These are phyloP conservation scores for Augochlora pura DNA, from an alignment of 1,140 invertebrate genomes.

Conservation along the genomic window DNA sequence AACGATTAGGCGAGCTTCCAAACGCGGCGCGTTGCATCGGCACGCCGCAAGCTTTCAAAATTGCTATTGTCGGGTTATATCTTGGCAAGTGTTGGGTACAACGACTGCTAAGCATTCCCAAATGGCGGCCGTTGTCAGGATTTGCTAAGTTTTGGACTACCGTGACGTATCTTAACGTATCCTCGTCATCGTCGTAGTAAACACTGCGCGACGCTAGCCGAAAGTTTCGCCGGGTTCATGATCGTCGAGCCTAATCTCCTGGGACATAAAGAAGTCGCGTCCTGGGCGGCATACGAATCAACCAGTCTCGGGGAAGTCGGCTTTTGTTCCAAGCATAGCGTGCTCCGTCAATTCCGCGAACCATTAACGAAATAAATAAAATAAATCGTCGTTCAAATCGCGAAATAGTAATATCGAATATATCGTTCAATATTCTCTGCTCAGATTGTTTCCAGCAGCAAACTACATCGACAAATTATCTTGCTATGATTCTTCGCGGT, in stretches of 20 bases:
- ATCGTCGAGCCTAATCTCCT: constrained; percentile 61
- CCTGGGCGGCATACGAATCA: constrained; percentile 48
- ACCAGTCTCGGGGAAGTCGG: background rate
- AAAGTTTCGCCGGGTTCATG: constrained; percentile 56
- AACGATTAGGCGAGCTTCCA: constrained; percentile 55
- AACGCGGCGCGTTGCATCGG: constrained; percentile 35
- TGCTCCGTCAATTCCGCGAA: background rate
- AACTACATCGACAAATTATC: too few relatives aligned
- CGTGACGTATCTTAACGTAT: constrained; percentile 65
- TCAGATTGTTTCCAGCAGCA: too few relatives aligned
- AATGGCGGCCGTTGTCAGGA: constrained; percentile 65
- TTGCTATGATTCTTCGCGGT: too few relatives aligned
- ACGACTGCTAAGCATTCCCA: constrained; percentile 55
- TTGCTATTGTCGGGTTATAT: constrained; percentile 52
- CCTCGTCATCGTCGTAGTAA: constrained; percentile 33
- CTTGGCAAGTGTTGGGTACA: constrained; percentile 61
- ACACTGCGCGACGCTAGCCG: constrained; percentile 39
- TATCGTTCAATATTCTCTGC: too few relatives aligned
- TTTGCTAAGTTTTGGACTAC: constrained; percentile 60
- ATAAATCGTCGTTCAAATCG: too few relatives aligned
- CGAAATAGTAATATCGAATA: too few relatives aligned
- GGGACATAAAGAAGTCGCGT: constrained; percentile 39
- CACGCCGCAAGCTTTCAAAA: constrained; percentile 28
- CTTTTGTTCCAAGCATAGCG: background rate
- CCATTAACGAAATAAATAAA: too few relatives aligned